A percentile compares a stretch with the other conserved stretches of the same genome.
These are phyloP conservation scores for Melanotaenia maccullochi DNA, from an alignment of 2,797 vertebrate genomes.

Conservation along the genomic window DNA sequence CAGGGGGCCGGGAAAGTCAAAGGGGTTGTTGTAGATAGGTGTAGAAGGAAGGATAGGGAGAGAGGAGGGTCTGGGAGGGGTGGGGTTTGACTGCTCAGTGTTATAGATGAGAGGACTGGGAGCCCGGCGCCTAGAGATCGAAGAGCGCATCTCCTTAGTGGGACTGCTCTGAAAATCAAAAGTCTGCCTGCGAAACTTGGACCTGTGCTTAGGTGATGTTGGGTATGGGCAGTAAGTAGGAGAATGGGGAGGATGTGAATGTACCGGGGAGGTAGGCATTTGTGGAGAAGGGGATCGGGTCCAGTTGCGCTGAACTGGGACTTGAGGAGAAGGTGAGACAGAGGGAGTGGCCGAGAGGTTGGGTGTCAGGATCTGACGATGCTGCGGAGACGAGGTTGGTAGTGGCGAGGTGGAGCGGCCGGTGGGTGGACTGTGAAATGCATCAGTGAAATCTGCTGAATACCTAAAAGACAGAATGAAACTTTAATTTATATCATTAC, in stretches of 20 bases:
- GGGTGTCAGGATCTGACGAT: conserved; percentile 78
- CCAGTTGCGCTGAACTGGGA: conserved; percentile 77
- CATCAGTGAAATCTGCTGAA: conserved; percentile 78
- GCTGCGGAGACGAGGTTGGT: conserved; percentile 80
- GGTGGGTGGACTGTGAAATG: conserved; percentile 76
- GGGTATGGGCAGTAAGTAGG: conserved; percentile 84
- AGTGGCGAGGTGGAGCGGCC: conserved; percentile 79
- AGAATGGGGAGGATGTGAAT: conserved; percentile 80
- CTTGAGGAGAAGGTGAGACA: conserved; percentile 75
- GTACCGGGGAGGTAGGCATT: conserved; percentile 75
- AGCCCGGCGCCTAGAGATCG: conserved; percentile 84
- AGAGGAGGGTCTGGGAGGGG: conserved; percentile 86
- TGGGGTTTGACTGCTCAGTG: conserved; percentile 86
- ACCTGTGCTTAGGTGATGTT: conserved; percentile 86
- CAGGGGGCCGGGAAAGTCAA: conserved; percentile 87
- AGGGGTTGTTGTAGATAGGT: conserved; percentile 86
- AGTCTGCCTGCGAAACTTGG: conserved; percentile 83
- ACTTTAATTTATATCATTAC: conserved; percentile 9
- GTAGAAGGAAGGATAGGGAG: conserved; percentile 85
- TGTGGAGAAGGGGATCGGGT: conserved; percentile 77
- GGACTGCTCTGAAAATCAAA: conserved; percentile 83
- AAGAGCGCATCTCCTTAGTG: conserved; percentile 77
- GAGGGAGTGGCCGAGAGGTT: conserved; percentile 76
- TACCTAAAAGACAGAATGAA: conserved; percentile 74
- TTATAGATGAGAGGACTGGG: conserved; percentile 91